Evolutionary conservation across 2,888 invertebrate species (phyloP).

Genomic region (Nebria salina): DNA sequence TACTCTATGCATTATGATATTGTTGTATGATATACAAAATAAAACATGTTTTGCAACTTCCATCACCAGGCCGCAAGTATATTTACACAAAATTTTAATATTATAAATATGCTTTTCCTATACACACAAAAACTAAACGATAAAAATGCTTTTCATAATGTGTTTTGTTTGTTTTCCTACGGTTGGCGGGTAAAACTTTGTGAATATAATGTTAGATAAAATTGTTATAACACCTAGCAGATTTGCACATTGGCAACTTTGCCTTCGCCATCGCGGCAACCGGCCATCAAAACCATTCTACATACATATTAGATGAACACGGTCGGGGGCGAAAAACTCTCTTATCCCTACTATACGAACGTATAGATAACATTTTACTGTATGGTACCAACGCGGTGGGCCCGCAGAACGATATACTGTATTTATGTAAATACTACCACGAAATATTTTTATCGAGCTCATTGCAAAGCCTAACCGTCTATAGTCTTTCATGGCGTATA

Average conservation of each 20-base stretch:
- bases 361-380: conserved; percentile 19
- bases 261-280: not conserved
- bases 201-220: conserved; percentile 31
- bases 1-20: too few species aligned
- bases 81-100: too few species aligned
- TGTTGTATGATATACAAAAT: too few species aligned
- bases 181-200: conserved; percentile 19
- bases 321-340: conserved; percentile 5
- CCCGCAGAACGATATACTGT: conserved; percentile 22
- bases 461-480: conserved; percentile 20
- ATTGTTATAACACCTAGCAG: conserved; percentile 21
- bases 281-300: conserved; percentile 14
- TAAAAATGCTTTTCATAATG: not conserved
- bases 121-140: not conserved
- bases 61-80: too few species aligned
- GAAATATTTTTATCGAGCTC: conserved; percentile 38
- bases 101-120: too few species aligned
- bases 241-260: conserved; percentile 15
- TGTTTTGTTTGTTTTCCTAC: not conserved
- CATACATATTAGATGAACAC: conserved; percentile 21
- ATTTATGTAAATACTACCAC: conserved; percentile 38
- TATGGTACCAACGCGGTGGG: not conserved
- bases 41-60: too few species aligned
- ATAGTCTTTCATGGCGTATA: not conserved
- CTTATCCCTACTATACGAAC: not conserved